Evolutionary conservation across 1,140 invertebrate species (phyloP).

Genomic region (Drosophila bocqueti): DNA sequence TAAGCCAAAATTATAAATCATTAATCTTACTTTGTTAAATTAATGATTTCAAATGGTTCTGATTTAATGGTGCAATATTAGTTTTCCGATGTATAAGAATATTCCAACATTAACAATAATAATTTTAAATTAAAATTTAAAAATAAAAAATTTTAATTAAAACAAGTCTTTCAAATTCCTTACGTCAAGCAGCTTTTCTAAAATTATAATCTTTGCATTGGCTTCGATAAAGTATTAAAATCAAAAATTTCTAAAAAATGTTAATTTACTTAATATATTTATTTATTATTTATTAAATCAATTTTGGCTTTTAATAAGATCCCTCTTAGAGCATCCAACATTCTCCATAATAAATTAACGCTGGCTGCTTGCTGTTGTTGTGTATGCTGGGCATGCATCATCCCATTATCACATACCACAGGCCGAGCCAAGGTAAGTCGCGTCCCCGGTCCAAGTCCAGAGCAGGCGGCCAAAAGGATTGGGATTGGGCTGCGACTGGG

Average conservation of each 20-base stretch:
- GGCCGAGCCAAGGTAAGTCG: conserved; percentile 44
- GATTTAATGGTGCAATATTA: too few relatives aligned
- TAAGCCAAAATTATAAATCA: too few relatives aligned
- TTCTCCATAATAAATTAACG: background rate
- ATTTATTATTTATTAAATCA: background rate
- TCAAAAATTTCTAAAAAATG: background rate
- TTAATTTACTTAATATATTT: background rate
- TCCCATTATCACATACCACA: conserved; percentile 83
- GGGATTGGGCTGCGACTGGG: conserved; percentile 11
- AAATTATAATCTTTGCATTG: background rate
- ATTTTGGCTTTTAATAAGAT: background rate
- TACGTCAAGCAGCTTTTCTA: too few relatives aligned
- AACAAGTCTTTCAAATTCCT: too few relatives aligned
- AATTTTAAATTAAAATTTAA: background rate
- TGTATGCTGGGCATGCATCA: conserved; percentile 82
- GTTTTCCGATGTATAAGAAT: too few relatives aligned
- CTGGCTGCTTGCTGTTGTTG: conserved; percentile 63
- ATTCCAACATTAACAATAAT: background rate
- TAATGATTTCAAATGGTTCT: too few relatives aligned
- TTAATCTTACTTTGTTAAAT: too few relatives aligned
- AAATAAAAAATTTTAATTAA: background rate
- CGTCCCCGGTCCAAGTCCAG: conserved; percentile 36
- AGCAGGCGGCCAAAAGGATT: conserved; percentile 28
- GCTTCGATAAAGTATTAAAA: background rate
- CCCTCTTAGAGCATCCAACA: conserved; percentile 34